Evolutionary conservation across 2,888 invertebrate genomes (phyloP).

Genomic region (Acrobasis suavella): DNA sequence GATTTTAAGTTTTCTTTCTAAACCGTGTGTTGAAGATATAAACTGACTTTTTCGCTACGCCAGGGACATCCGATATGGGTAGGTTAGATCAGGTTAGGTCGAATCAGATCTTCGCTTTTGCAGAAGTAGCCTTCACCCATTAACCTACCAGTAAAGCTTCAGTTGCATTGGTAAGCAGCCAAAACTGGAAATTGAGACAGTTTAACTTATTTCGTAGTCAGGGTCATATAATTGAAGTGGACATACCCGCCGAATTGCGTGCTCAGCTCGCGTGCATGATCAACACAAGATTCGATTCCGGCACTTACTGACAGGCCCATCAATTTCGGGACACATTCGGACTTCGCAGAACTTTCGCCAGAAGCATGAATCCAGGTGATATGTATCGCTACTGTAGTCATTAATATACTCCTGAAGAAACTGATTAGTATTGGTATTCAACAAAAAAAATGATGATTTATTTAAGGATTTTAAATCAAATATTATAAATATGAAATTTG

Average conservation of each 20-base stretch:
- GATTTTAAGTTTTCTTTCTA: too few species aligned
- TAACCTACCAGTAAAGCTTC: too few species aligned
- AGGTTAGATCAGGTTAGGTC: too few species aligned
- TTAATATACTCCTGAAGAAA: constrained; percentile 40
- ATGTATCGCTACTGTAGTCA: constrained; percentile 52
- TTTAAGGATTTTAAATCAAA: too few species aligned
- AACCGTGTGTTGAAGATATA: too few species aligned
- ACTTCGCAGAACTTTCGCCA: constrained; percentile 75
- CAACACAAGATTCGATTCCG: constrained; percentile 64
- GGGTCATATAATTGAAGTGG: neutral
- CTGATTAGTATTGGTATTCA: constrained; percentile 25
- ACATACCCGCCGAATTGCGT: constrained; percentile 46
- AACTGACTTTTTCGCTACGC: too few species aligned
- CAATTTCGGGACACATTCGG: constrained; percentile 71
- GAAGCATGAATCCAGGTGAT: constrained; percentile 62
- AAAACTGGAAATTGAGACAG: too few species aligned
- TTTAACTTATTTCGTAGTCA: neutral
- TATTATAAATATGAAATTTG: too few species aligned
- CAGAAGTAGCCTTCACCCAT: too few species aligned
- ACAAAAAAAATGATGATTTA: constrained; percentile 20
- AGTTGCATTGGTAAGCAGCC: too few species aligned
- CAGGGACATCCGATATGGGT: too few species aligned
- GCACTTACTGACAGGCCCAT: constrained; percentile 63
- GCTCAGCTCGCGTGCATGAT: constrained; percentile 60
- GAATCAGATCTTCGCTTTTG: too few species aligned